Evolutionary conservation across 2,797 vertebrate species (phyloP).

Genomic region (Orientallactaga sibirica): DNA sequence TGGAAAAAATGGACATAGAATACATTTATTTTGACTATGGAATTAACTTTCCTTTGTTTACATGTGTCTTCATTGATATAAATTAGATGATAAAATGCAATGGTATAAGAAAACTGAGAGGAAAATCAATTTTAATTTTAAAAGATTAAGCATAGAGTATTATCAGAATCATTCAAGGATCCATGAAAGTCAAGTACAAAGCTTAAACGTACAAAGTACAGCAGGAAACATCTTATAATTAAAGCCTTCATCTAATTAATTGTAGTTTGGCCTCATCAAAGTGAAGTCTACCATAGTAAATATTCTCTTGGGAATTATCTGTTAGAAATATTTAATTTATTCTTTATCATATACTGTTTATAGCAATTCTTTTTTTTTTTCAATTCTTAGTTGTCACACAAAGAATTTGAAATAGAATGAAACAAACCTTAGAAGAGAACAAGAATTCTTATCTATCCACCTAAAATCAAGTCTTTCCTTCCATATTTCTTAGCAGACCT

Average conservation of each 20-base stretch:
- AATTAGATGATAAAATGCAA: background rate
- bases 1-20: background rate
- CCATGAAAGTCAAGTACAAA: background rate
- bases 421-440: background rate
- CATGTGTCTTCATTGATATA: background rate
- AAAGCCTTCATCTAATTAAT: background rate
- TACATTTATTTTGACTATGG: background rate
- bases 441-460: background rate
- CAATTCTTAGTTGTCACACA: background rate
- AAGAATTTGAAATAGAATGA: background rate
- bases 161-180: background rate
- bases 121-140: conserved; percentile 58
- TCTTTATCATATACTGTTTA: background rate
- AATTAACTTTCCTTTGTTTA: background rate
- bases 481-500: background rate
- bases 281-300: background rate
- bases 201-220: background rate
- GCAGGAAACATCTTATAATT: background rate
- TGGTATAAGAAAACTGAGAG: background rate
- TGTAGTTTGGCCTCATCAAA: background rate
- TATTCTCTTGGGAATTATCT: background rate
- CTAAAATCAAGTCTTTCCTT: background rate
- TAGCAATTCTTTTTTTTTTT: background rate
- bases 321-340: background rate
- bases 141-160: background rate